Conservation (phyloP, 1,140 invertebrate genomes). For the Bombus ignitus region DNA sequence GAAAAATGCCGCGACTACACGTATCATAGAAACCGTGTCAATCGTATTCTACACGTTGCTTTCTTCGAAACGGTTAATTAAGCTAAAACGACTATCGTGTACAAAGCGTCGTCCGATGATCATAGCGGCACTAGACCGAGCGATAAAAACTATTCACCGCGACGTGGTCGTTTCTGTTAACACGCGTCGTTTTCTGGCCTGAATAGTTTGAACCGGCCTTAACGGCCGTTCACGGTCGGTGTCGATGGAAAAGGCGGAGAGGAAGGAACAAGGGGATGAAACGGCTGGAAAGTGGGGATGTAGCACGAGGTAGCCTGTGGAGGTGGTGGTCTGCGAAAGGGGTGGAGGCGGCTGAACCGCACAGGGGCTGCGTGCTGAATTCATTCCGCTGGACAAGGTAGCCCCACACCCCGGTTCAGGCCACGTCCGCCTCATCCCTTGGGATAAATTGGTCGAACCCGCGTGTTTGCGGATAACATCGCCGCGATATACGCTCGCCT, state of each 20-base stretch:
- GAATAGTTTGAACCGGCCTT: slow-evolving; percentile 53
- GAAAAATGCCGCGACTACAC: too few relatives aligned
- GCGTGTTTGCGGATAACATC: slow-evolving; percentile 81
- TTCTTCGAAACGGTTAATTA: slow-evolving; percentile 21
- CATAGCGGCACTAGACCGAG: neutral
- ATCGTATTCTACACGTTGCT: neutral
- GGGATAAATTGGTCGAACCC: slow-evolving; percentile 81
- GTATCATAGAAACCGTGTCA: slow-evolving; percentile 1
- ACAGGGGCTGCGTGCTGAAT: slow-evolving; percentile 75
- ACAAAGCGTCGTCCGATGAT: neutral
- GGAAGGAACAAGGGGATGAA: slow-evolving; percentile 48
- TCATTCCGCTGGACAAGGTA: slow-evolving; percentile 79
- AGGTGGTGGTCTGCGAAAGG: slow-evolving; percentile 60
- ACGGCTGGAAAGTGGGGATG: slow-evolving; percentile 48
- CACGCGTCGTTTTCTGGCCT: slow-evolving; percentile 33
- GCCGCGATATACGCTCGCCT: slow-evolving; percentile 76
- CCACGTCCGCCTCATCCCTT: slow-evolving; percentile 75
- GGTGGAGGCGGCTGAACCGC: slow-evolving; percentile 66
- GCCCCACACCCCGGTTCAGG: slow-evolving; percentile 68
- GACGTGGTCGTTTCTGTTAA: slow-evolving; percentile 25
- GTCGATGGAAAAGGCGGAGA: slow-evolving; percentile 29
- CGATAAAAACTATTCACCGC: neutral
- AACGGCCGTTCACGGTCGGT: slow-evolving; percentile 30
- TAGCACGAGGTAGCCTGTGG: slow-evolving; percentile 44
- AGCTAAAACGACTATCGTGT: slow-evolving; percentile 4